phyloP scores from a whole-genome alignment of 2,797 vertebrate species.

The Sebastes wilsoni region DNA sequence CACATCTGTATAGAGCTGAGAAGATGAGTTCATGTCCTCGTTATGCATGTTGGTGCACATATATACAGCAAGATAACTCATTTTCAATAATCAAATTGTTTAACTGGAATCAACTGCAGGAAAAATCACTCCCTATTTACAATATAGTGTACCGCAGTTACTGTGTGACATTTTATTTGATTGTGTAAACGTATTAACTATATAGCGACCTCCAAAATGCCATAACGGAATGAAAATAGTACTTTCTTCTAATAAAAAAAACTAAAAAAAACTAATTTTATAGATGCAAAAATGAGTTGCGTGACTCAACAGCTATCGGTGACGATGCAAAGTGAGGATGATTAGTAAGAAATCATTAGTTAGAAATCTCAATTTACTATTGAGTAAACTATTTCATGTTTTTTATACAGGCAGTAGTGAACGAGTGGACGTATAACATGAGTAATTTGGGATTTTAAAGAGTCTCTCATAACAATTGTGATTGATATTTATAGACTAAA shows the following conservation, averaged over 20 bases:
- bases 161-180: not conserved
- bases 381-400: not conserved
- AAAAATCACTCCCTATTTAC: not conserved
- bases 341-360: not conserved
- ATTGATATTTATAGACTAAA: not conserved
- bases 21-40: not conserved
- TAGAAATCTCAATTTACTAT: too few relatives aligned
- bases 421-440: fast-evolving
- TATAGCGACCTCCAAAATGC: not conserved
- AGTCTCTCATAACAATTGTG: not conserved
- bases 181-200: not conserved
- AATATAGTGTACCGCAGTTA: fast-evolving
- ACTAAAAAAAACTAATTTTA: not conserved
- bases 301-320: not conserved
- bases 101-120: not conserved
- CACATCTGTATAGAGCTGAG: not conserved
- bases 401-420: not conserved
- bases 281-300: not conserved
- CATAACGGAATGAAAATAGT: not conserved
- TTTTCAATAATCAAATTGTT: not conserved
- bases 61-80: not conserved
- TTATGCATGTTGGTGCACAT: not conserved
- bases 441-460: too few relatives aligned
- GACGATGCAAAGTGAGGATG: not conserved
- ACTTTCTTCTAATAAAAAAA: not conserved